These are phyloP conservation scores for Drosophila bunnanda DNA, from an alignment of 2,888 invertebrate species.

Conservation along the genomic window DNA sequence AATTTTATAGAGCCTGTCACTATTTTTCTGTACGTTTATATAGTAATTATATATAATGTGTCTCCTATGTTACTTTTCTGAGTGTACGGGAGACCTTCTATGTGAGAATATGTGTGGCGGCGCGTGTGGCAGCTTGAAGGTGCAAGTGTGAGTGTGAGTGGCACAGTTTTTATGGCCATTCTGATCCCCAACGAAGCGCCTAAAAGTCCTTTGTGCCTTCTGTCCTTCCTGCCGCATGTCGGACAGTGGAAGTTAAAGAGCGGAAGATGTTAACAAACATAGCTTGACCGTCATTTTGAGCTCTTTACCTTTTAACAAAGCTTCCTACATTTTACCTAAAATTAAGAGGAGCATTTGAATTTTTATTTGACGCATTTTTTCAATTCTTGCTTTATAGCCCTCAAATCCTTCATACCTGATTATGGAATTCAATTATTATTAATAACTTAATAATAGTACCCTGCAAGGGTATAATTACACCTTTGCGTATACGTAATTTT, in stretches of 20 bases:
- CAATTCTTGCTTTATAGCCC: too few relatives aligned
- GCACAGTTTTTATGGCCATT: constrained; percentile 32
- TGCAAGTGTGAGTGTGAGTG: constrained; percentile 37
- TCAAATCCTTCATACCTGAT: too few relatives aligned
- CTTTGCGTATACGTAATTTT: too few relatives aligned
- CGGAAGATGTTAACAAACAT: constrained; percentile 13
- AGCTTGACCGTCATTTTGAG: background rate
- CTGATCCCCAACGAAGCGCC: constrained; percentile 66
- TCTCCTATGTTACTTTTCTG: background rate
- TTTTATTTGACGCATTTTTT: background rate
- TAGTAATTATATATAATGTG: too few relatives aligned
- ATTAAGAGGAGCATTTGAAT: background rate
- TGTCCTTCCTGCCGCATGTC: constrained; percentile 12
- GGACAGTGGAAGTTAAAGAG: constrained; percentile 5
- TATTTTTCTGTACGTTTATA: too few relatives aligned
- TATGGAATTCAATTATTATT: too few relatives aligned
- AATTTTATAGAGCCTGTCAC: too few relatives aligned
- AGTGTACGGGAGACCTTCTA: constrained; percentile 38
- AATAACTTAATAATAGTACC: too few relatives aligned
- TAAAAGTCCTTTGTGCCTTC: constrained; percentile 60
- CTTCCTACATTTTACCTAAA: background rate
- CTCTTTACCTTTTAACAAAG: background rate
- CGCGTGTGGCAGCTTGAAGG: constrained; percentile 20
- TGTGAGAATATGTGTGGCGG: constrained; percentile 19
- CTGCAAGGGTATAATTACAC: too few relatives aligned